A percentile compares a stretch with the other conserved stretches of the same genome.
These are phyloP conservation scores for Andricus curvator DNA, from an alignment of 2,888 invertebrate genomes.

Conservation along the genomic window DNA sequence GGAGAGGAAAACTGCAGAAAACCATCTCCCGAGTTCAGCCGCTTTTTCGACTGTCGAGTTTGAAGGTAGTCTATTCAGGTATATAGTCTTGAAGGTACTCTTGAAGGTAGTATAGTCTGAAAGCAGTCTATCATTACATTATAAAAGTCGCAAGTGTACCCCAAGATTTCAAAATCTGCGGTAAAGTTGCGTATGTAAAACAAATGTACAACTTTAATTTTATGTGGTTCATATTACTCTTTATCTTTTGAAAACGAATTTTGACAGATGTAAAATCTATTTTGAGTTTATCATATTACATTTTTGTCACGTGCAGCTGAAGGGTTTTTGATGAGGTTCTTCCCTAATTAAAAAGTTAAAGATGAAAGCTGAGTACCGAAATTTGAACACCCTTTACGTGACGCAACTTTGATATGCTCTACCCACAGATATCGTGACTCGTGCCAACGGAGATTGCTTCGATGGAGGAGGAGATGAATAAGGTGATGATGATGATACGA, in stretches of 20 bases:
- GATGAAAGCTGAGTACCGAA: slow-evolving; percentile 7
- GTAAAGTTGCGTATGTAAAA: too few relatives aligned
- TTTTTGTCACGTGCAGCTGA: slow-evolving; percentile 1
- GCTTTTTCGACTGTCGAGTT: too few relatives aligned
- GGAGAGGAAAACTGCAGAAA: too few relatives aligned
- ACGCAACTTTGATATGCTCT: slow-evolving; percentile 44
- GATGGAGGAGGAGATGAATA: slow-evolving; percentile 49
- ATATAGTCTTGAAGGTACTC: too few relatives aligned
- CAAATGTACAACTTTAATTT: too few relatives aligned
- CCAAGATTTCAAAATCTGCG: too few relatives aligned
- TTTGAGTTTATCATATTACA: neutral
- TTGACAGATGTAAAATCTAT: neutral
- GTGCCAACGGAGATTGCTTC: slow-evolving; percentile 55
- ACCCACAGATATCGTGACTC: slow-evolving; percentile 52
- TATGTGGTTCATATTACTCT: too few relatives aligned
- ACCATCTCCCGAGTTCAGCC: too few relatives aligned
- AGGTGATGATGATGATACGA: slow-evolving; percentile 48
- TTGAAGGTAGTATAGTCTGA: too few relatives aligned
- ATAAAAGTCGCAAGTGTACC: too few relatives aligned
- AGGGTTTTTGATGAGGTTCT: slow-evolving; percentile 11
- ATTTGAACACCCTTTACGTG: slow-evolving; percentile 7
- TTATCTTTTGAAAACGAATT: neutral
- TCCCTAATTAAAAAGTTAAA: slow-evolving; percentile 20
- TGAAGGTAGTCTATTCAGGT: too few relatives aligned
- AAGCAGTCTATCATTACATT: too few relatives aligned